phyloP scores from a whole-genome alignment of 2,113 vertebrate genomes.

The Aramus guarauna region DNA sequence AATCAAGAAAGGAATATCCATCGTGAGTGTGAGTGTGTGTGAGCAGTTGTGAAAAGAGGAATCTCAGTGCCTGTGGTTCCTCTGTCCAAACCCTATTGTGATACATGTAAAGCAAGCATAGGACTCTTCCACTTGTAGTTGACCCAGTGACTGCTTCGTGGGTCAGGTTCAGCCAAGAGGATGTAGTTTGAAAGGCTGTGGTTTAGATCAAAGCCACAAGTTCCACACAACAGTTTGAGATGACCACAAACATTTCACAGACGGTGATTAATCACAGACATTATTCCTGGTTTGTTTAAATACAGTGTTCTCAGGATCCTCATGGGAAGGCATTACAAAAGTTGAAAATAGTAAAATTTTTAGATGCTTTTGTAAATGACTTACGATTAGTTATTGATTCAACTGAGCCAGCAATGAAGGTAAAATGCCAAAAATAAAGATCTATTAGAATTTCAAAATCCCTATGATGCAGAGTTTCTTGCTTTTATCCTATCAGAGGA shows the following conservation, averaged over 20 bases:
- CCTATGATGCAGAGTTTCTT: background rate
- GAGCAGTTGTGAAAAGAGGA: background rate
- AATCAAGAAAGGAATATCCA: background rate
- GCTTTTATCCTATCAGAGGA: background rate
- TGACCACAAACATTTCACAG: background rate
- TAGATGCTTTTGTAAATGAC: background rate
- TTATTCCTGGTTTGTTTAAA: background rate
- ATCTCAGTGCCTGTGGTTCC: background rate
- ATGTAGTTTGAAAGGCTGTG: background rate
- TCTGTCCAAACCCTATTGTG: background rate
- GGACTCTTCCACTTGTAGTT: background rate
- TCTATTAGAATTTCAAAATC: background rate
- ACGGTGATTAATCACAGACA: background rate
- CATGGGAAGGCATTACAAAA: background rate
- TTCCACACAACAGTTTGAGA: background rate
- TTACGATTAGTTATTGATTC: background rate
- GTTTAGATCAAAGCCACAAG: background rate
- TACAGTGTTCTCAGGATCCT: too few species aligned
- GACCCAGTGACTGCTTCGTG: background rate
- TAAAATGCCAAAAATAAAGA: background rate
- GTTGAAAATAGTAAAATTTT: background rate
- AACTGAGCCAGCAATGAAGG: background rate
- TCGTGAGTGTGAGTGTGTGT: accelerated
- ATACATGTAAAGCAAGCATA: background rate
- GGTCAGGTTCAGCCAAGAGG: background rate